These are phyloP conservation scores for Porites divaricata DNA, from an alignment of 92 coral and sea anemone genomes.

Conservation along the genomic window DNA sequence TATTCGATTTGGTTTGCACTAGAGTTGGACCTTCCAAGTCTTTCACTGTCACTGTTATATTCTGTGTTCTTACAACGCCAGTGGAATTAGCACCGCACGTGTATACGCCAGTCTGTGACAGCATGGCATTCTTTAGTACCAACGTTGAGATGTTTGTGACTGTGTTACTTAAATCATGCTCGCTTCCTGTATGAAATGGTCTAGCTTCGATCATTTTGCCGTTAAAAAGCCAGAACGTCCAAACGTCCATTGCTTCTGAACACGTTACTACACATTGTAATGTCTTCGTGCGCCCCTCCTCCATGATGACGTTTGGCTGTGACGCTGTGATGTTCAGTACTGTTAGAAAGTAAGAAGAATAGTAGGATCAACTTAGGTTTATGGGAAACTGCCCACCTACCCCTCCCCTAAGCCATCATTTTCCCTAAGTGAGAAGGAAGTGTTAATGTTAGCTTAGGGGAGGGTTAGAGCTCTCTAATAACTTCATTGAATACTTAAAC, in stretches of 20 bases:
- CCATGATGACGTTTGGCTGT: not conserved
- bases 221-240: constrained; percentile 20
- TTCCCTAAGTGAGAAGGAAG: too few species aligned
- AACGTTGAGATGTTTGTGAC: not conserved
- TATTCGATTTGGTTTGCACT: not conserved
- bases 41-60: not conserved
- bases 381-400: too few species aligned
- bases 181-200: not conserved
- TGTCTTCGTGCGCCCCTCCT: constrained; percentile 13
- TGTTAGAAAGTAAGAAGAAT: not conserved
- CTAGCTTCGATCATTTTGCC: not conserved
- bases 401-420: too few species aligned
- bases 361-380: not conserved
- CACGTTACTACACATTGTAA: not conserved
- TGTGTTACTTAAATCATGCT: not conserved
- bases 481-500: too few species aligned
- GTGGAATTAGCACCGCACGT: constrained; percentile 19
- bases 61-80: not conserved
- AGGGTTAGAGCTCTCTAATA: too few species aligned
- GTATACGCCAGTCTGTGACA: constrained; percentile 16
- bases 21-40: constrained; percentile 4
- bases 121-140: constrained; percentile 6
- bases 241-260: not conserved
- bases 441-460: too few species aligned
- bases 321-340: constrained; percentile 4